A percentile compares a stretch with the other conserved stretches of the same genome.
phyloP scores from a whole-genome alignment of 2,113 vertebrate species.

The Chelonoidis abingdonii region DNA sequence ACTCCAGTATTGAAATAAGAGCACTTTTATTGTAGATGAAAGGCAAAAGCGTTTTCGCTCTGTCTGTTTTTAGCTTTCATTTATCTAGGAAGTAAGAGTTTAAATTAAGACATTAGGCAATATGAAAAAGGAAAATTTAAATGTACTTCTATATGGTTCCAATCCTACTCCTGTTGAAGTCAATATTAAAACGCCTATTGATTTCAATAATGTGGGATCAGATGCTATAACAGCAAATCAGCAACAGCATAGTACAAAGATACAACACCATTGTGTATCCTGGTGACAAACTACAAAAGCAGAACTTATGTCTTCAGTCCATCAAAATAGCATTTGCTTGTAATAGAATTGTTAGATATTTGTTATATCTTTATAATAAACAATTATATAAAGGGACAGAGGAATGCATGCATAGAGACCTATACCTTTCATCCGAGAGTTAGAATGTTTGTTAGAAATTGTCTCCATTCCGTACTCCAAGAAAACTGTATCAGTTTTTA shows the following conservation, averaged over 20 bases:
- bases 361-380: neutral
- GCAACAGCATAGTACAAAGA: neutral
- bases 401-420: neutral
- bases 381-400: neutral
- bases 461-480: neutral
- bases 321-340: neutral
- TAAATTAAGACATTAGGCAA: neutral
- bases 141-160: neutral
- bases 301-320: neutral
- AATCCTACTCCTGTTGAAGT: neutral
- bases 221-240: neutral
- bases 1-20: neutral
- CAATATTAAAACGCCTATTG: neutral
- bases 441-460: neutral
- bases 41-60: neutral
- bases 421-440: neutral
- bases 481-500: neutral
- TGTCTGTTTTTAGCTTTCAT: neutral
- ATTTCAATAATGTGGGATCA: neutral
- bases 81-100: neutral
- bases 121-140: neutral
- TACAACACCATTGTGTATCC: neutral
- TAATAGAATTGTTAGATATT: neutral
- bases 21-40: neutral
- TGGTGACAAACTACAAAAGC: neutral